Evolutionary conservation across 2,797 vertebrate genomes (phyloP).

Genomic region (Hemitrygon akajei): DNA sequence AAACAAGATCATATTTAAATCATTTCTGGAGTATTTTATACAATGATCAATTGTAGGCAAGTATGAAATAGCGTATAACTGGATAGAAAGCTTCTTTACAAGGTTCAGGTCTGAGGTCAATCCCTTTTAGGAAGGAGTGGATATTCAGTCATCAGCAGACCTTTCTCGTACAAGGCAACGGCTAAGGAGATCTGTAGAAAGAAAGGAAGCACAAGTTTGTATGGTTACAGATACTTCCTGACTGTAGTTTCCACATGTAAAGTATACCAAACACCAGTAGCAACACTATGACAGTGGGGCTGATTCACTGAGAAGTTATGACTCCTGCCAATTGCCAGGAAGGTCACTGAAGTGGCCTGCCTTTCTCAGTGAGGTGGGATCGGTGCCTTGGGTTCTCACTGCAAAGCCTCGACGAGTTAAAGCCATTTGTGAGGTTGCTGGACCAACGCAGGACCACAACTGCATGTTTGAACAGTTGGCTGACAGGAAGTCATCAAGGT

Average conservation of each 20-base stretch:
- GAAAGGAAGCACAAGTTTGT: neutral
- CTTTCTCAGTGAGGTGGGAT: neutral
- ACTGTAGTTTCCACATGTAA: neutral
- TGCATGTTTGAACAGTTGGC: neutral
- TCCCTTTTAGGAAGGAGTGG: constrained; percentile 46
- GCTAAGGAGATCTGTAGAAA: constrained; percentile 68
- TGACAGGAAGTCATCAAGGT: neutral
- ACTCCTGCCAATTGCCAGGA: neutral
- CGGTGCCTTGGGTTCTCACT: neutral
- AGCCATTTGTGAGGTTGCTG: neutral
- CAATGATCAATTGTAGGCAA: neutral
- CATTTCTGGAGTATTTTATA: constrained; percentile 8
- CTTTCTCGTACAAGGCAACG: constrained; percentile 78
- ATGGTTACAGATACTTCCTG: neutral
- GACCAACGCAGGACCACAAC: neutral
- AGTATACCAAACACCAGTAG: neutral
- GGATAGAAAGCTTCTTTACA: neutral
- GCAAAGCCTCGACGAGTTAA: neutral
- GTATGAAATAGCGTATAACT: constrained; percentile 2
- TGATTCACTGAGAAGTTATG: neutral
- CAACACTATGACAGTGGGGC: neutral
- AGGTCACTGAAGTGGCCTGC: neutral
- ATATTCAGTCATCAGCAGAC: constrained; percentile 73
- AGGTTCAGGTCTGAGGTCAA: neutral
- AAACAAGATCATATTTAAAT: constrained; percentile 22